Conservation (phyloP, 2,113 vertebrate genomes). For the Nothoprocta perdicaria region DNA sequence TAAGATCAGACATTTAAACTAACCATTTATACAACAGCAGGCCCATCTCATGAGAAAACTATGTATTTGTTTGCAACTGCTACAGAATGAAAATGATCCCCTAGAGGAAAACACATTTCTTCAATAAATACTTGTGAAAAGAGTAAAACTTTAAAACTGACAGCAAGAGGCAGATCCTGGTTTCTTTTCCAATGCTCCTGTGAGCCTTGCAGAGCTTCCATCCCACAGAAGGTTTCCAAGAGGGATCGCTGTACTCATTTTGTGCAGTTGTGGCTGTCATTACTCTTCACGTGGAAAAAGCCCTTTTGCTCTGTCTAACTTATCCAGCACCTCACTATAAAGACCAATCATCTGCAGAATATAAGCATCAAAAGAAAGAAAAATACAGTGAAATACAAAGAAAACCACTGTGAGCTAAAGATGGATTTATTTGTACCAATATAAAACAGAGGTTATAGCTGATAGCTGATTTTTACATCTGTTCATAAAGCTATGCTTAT, state of each 20-base stretch:
- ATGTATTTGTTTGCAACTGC: conserved; percentile 14
- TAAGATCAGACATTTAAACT: not conserved
- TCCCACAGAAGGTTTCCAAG: not conserved
- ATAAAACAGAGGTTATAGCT: not conserved
- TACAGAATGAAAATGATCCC: not conserved
- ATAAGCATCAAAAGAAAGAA: not conserved
- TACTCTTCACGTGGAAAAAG: conserved; percentile 71
- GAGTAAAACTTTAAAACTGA: not conserved
- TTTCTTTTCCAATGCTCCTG: not conserved
- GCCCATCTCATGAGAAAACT: not conserved
- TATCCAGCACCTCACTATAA: conserved; percentile 84
- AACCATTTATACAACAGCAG: conserved; percentile 9
- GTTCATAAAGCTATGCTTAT: not conserved
- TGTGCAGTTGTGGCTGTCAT: not conserved
- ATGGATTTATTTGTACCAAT: not conserved
- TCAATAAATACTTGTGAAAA: conserved; percentile 16
- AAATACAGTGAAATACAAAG: not conserved
- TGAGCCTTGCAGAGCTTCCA: not conserved
- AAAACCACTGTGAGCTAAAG: not conserved
- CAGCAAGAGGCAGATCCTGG: not conserved
- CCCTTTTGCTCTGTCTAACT: conserved; percentile 79
- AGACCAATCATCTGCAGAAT: conserved; percentile 84
- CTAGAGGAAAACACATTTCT: not conserved
- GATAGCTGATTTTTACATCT: not conserved
- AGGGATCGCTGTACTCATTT: not conserved